Base-by-base conservation (phyloP, 2,797 vertebrate genomes). In the Lepidocolaptes lacrymiger region DNA sequence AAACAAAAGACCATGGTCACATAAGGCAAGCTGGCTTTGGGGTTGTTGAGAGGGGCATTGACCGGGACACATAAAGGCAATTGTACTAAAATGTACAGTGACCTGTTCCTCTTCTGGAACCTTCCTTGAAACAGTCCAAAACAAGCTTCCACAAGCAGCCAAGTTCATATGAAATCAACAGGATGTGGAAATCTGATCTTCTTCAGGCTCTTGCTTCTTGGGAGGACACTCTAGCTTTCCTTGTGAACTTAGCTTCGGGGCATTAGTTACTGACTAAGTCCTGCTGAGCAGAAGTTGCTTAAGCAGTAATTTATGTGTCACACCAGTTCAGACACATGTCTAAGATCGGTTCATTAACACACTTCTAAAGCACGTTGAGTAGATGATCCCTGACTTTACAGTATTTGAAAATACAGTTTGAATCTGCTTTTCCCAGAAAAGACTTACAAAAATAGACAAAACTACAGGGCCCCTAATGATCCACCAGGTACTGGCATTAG, bases 381-480 rank as follows among this genome's bases (percentile, higher is more conserved):
- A 37, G 44, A 77, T 77, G 44, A 84, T 86, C 69, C 83, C 58
- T 95, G 61, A 83, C n/a, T 91, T 91, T 48, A 67, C 58, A 73
- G 7, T 88, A 63, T 91, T 89, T 96, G 77, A 93, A 95, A 91
- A 87, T 37, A 71, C n/a, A 74, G 16, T 85, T 81, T 48, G 55
- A 95, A 74, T 62, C n/a, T 78, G 54, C 68, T 63, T 73, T 44
- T 85, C 49, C 37, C 78, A 79, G 88, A 85, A 93, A 89, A 75
- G 49, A 97, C 98, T 99, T 98, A 99, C 99, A 93, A 97, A 98
- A 96, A 99, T 99, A 78, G 98, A 99, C 26, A 99, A 87, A 76
- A 99, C 98, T 92, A 99, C 97, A 30, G 99, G 99, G 62, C 99
- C 98, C 95, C 98, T 98, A 66, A 99, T 99, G 85, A 99, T 98